Percentiles rank a stretch among this genome's conserved stretches.
phyloP scores from a whole-genome alignment of 2,888 invertebrate species.

The Torymus aiolomorphi region DNA sequence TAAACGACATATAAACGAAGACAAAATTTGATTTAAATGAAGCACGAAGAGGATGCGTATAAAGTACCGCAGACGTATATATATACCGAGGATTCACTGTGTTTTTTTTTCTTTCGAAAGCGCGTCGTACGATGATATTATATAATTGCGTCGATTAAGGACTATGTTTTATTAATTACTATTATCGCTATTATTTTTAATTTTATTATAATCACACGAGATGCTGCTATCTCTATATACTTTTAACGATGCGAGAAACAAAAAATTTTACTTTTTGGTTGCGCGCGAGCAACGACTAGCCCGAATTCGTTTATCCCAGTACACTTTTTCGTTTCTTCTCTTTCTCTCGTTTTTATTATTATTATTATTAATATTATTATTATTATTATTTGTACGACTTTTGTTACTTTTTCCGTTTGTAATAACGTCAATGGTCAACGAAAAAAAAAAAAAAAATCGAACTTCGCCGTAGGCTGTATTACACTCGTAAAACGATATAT shows the following conservation, averaged over 20 bases:
- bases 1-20: constrained; percentile 55
- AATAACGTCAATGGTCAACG: constrained; percentile 9
- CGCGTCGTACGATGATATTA: constrained; percentile 61
- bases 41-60: constrained; percentile 25
- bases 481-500: constrained; percentile 3
- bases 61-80: constrained; percentile 57
- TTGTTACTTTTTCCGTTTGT: constrained; percentile 12
- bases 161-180: constrained; percentile 29
- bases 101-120: constrained; percentile 60
- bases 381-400: constrained; percentile 24
- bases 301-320: constrained; percentile 52
- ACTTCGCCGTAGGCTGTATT: not conserved
- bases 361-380: constrained; percentile 3
- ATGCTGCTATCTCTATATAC: constrained; percentile 58
- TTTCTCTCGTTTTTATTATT: constrained; percentile 29
- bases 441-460: not conserved
- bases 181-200: constrained; percentile 38
- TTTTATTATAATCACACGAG: constrained; percentile 9
- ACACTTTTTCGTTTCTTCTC: constrained; percentile 39
- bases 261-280: constrained; percentile 16
- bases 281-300: constrained; percentile 43
- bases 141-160: constrained; percentile 47
- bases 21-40: constrained; percentile 15
- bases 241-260: constrained; percentile 52
- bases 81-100: constrained; percentile 34